These are phyloP conservation scores for Lagria hirta DNA, from an alignment of 2,888 invertebrate species.

Conservation along the genomic window DNA sequence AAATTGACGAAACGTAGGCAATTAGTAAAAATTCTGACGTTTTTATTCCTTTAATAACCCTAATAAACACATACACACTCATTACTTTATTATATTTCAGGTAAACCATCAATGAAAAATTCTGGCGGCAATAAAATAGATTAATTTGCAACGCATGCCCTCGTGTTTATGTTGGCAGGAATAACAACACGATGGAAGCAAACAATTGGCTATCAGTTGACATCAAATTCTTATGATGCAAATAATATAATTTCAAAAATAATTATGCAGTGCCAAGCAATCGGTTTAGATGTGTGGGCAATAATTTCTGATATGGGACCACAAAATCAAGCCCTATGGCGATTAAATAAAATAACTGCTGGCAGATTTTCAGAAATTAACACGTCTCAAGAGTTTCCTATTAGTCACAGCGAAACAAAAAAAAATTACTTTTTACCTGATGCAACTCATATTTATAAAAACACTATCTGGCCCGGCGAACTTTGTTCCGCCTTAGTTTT, in stretches of 20 bases:
- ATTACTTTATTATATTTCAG: no score
- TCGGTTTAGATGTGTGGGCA: conserved; percentile 6
- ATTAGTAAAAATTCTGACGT: no score
- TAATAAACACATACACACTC: no score
- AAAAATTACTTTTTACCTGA: conserved; percentile 20
- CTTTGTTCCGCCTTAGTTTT: no score
- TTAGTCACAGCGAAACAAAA: conserved; percentile 1
- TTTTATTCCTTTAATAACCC: no score
- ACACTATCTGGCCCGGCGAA: no score
- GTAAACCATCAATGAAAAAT: conserved; percentile 5
- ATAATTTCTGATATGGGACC: conserved; percentile 16
- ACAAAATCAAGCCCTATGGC: conserved; percentile 13
- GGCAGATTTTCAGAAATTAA: conserved; percentile 9
- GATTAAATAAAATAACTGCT: conserved; percentile 6
- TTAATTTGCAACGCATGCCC: conserved; percentile 20
- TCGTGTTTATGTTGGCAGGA: conserved; percentile 28
- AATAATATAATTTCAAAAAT: conserved; percentile 7
- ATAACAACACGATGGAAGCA: conserved; percentile 27
- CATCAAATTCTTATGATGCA: conserved; percentile 16
- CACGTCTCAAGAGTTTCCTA: not conserved
- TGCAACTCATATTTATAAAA: conserved; percentile 22
- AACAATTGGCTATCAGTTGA: conserved; percentile 25
- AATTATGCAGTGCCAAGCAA: conserved; percentile 5
- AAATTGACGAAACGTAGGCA: no score
- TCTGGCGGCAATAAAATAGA: conserved; percentile 1